Evolutionary conservation across 2,113 vertebrate species (phyloP).

Genomic region (Pseudorectes ferrugineus): DNA sequence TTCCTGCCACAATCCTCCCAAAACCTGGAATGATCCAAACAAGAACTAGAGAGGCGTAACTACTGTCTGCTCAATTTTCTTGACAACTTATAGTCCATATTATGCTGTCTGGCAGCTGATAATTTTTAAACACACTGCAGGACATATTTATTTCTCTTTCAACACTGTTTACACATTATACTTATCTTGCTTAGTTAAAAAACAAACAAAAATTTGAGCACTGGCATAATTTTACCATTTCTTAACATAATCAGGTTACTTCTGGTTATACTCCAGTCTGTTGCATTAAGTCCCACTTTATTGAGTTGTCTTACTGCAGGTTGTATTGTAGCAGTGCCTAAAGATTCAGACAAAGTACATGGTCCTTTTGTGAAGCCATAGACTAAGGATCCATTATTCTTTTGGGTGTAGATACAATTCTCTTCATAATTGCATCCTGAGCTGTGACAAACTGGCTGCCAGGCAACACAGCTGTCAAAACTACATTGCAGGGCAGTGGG

Average conservation of each 20-base stretch:
- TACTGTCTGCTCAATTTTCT: background rate
- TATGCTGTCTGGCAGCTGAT: background rate
- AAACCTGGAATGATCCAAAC: background rate
- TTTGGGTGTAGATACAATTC: background rate
- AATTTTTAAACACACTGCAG: background rate
- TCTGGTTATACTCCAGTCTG: background rate
- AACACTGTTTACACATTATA: background rate
- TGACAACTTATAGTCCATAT: background rate
- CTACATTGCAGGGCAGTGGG: background rate
- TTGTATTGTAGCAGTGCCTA: background rate
- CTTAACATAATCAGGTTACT: background rate
- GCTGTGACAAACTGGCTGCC: background rate
- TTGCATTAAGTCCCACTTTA: background rate
- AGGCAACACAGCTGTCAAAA: conserved; percentile 24
- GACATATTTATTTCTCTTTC: background rate
- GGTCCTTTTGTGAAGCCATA: background rate
- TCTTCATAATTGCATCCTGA: conserved; percentile 8
- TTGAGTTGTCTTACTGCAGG: background rate
- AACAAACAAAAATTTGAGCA: background rate
- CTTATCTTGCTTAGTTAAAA: background rate
- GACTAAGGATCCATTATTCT: background rate
- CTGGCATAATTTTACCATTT: background rate
- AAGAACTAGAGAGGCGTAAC: background rate
- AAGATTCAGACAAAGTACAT: background rate
- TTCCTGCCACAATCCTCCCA: background rate